Conservation (phyloP, 2,113 vertebrate genomes). For the Archocentrus centrarchus region DNA sequence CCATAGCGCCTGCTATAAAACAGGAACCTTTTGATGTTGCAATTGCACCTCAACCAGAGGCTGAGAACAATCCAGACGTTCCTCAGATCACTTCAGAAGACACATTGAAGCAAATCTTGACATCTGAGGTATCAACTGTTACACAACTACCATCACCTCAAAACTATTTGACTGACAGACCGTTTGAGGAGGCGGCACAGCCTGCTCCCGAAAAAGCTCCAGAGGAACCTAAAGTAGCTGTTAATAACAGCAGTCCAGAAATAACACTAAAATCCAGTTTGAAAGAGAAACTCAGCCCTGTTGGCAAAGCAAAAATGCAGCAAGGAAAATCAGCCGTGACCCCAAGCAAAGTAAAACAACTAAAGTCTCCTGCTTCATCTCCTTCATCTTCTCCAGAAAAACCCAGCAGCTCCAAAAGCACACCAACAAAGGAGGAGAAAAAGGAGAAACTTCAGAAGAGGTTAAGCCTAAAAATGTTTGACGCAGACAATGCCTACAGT, state of each 20-base stretch:
- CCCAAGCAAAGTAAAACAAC: slow-evolving; percentile 51
- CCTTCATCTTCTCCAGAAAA: slow-evolving; percentile 67
- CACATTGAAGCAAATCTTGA: slow-evolving; percentile 15
- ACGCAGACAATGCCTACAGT: slow-evolving; percentile 83
- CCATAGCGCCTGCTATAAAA: slow-evolving; percentile 57
- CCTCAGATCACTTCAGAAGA: slow-evolving; percentile 32
- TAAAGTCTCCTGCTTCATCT: slow-evolving; percentile 40
- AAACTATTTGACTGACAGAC: slow-evolving; percentile 50
- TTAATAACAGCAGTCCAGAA: slow-evolving; percentile 49
- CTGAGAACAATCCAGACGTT: slow-evolving; percentile 35
- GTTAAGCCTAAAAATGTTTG: slow-evolving; percentile 68
- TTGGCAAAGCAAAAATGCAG: slow-evolving; percentile 42
- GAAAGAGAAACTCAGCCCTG: slow-evolving; percentile 54
- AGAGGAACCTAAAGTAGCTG: slow-evolving; percentile 26
- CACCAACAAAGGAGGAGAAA: slow-evolving; percentile 70
- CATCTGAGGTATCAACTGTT: slow-evolving; percentile 61
- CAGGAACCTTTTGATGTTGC: slow-evolving; percentile 75
- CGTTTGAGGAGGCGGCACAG: slow-evolving; percentile 22
- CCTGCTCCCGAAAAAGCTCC: slow-evolving; percentile 16
- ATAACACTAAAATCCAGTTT: slow-evolving; percentile 31
- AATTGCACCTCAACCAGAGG: slow-evolving; percentile 58
- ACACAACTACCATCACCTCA: slow-evolving; percentile 66
- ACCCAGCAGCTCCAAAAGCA: slow-evolving; percentile 76
- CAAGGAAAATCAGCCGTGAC: slow-evolving; percentile 30
- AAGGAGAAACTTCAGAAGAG: slow-evolving; percentile 81